Percentiles rank a stretch among this genome's conserved stretches.
Conservation (phyloP, 2,888 invertebrate genomes). For the Heliothis peltigera region DNA sequence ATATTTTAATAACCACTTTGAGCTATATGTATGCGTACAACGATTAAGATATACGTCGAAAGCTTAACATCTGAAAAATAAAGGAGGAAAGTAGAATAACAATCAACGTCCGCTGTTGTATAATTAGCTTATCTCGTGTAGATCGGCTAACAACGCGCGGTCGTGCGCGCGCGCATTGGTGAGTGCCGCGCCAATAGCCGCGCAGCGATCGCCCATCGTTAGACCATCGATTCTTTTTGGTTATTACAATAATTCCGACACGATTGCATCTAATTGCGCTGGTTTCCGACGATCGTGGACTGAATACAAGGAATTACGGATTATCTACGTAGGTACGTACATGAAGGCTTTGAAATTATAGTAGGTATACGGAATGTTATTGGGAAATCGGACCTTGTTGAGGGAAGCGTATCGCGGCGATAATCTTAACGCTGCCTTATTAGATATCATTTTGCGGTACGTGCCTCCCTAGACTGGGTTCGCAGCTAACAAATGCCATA, state of each 20-base stretch:
- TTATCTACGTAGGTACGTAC: conserved; percentile 69
- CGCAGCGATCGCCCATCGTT: conserved; percentile 79
- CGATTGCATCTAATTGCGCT: conserved; percentile 88
- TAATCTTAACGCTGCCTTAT: conserved; percentile 77
- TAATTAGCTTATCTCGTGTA: conserved; percentile 87
- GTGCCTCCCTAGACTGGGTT: conserved; percentile 72
- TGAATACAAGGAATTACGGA: conserved; percentile 78
- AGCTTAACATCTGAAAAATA: conserved; percentile 83
- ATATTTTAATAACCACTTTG: conserved; percentile 76
- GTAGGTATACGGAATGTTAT: conserved; percentile 55
- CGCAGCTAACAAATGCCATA: conserved; percentile 49
- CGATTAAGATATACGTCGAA: conserved; percentile 65
- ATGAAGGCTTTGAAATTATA: conserved; percentile 63
- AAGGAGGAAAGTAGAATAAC: conserved; percentile 78
- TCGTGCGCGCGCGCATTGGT: conserved; percentile 87
- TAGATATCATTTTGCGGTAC: conserved; percentile 78
- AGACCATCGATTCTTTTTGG: conserved; percentile 87
- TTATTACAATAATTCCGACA: conserved; percentile 89
- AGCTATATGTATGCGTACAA: conserved; percentile 66
- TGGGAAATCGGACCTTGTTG: conserved; percentile 71
- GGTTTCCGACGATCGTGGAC: conserved; percentile 83
- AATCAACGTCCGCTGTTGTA: conserved; percentile 78
- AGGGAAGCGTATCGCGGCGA: conserved; percentile 74
- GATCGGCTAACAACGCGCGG: conserved; percentile 78
- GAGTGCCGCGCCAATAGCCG: conserved; percentile 83